A percentile compares a stretch with the other conserved stretches of the same genome.
These are phyloP conservation scores for Aphelinus atriplicis DNA, from an alignment of 1,140 invertebrate species.

Conservation along the genomic window DNA sequence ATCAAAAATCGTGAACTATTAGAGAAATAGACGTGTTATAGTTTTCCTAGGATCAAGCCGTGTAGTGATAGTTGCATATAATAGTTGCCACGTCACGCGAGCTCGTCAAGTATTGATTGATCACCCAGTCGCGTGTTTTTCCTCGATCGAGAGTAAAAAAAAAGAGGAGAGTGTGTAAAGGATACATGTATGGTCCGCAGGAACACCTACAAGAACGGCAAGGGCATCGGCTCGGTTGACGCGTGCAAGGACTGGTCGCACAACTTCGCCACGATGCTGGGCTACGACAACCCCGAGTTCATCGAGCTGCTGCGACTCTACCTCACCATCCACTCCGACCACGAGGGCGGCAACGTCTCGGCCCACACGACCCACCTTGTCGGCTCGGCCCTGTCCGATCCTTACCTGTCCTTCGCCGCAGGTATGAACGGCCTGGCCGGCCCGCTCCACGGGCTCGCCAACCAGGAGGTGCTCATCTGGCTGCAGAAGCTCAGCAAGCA, in stretches of 20 bases:
- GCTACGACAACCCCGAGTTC: constrained; percentile 88
- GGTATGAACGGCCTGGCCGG: constrained; percentile 95
- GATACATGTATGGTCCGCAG: constrained; percentile 25
- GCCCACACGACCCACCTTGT: constrained; percentile 96
- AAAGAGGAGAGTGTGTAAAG: not conserved
- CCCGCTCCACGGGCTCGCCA: constrained; percentile 95
- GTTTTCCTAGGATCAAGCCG: too few relatives aligned
- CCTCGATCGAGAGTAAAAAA: constrained; percentile 57
- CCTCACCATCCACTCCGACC: constrained; percentile 95
- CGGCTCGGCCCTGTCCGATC: constrained; percentile 93
- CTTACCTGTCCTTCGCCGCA: constrained; percentile 93
- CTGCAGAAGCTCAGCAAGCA: constrained; percentile 82
- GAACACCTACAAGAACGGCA: constrained; percentile 71
- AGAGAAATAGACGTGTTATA: too few relatives aligned
- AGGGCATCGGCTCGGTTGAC: constrained; percentile 88
- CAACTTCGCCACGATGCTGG: constrained; percentile 94
- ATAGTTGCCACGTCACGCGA: too few relatives aligned
- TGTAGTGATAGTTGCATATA: too few relatives aligned
- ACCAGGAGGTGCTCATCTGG: constrained; percentile 93
- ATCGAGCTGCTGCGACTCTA: constrained; percentile 95
- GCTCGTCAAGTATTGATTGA: too few relatives aligned
- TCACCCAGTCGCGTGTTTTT: too few relatives aligned
- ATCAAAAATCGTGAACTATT: too few relatives aligned
- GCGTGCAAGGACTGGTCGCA: constrained; percentile 91
- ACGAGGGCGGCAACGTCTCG: constrained; percentile 95